A percentile compares a stretch with the other conserved stretches of the same genome.
Conservation (phyloP, 1,140 invertebrate species). For the Stegodyphus mimosarum region DNA sequence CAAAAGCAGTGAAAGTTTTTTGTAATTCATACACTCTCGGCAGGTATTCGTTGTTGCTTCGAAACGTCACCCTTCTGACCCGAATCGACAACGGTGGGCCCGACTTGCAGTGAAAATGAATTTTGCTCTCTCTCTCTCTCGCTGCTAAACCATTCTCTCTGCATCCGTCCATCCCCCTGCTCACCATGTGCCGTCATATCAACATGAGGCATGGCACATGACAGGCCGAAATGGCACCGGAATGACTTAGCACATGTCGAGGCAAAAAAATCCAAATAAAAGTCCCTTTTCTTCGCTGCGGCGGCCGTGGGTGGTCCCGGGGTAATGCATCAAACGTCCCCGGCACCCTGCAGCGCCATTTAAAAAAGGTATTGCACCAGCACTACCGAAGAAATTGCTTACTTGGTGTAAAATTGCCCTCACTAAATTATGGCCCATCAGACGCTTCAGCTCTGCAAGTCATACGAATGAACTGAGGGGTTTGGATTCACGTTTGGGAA, state of each 20-base stretch:
- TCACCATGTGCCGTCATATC: constrained; percentile 16
- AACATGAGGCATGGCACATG: constrained; percentile 43
- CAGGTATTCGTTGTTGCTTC: too few relatives aligned
- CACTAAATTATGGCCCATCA: constrained; percentile 47
- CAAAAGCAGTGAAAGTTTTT: too few relatives aligned
- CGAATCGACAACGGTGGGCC: too few relatives aligned
- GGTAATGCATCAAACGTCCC: constrained; percentile 57
- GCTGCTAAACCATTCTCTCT: not conserved
- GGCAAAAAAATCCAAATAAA: constrained; percentile 47
- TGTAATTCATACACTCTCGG: too few relatives aligned
- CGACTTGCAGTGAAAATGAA: too few relatives aligned
- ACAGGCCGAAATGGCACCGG: constrained; percentile 39
- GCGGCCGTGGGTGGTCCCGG: constrained; percentile 44
- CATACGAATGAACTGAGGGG: constrained; percentile 7
- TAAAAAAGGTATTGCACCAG: constrained; percentile 44
- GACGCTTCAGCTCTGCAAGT: not conserved
- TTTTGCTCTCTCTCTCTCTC: too few relatives aligned
- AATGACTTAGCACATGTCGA: constrained; percentile 57
- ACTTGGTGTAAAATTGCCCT: constrained; percentile 51
- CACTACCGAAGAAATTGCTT: constrained; percentile 50
- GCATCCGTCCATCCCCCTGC: not conserved
- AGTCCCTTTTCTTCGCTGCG: not conserved
- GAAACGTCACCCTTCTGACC: too few relatives aligned
- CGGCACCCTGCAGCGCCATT: constrained; percentile 30
- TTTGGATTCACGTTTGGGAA: not conserved